Evolutionary conservation across 2,888 invertebrate species (phyloP).

Genomic region (Brachypalpus laphriformis): DNA sequence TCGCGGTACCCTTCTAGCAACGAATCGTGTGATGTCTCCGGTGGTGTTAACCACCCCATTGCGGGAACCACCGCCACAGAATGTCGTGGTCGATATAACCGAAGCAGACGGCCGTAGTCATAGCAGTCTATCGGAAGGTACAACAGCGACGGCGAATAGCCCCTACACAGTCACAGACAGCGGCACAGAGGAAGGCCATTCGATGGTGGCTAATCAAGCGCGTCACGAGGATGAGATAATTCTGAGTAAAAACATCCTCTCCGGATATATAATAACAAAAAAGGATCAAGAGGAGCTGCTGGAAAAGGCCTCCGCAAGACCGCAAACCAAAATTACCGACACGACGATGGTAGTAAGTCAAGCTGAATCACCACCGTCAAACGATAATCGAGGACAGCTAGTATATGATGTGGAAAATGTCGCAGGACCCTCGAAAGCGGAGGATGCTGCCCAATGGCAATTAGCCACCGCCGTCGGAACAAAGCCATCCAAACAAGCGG

Average conservation of each 20-base stretch:
- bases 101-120: constrained; percentile 40
- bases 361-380: constrained; percentile 18
- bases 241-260: constrained; percentile 75
- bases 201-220: constrained; percentile 32
- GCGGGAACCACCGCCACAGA: constrained; percentile 33
- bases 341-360: constrained; percentile 31
- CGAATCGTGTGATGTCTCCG: constrained; percentile 15
- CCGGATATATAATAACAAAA: constrained; percentile 75
- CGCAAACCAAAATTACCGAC: constrained; percentile 60
- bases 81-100: constrained; percentile 40
- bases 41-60: constrained; percentile 2
- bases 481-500: constrained; percentile 43
- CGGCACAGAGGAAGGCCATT: constrained; percentile 12
- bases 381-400: constrained; percentile 35
- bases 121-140: constrained; percentile 58
- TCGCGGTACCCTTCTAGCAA: constrained; percentile 1
- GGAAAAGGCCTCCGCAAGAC: constrained; percentile 47
- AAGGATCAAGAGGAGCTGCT: constrained; percentile 75
- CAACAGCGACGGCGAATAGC: constrained; percentile 53
- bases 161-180: constrained; percentile 55
- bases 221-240: constrained; percentile 72
- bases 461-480: constrained; percentile 46
- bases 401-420: constrained; percentile 52
- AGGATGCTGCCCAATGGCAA: constrained; percentile 44
- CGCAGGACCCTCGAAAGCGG: constrained; percentile 45